Evolutionary conservation across 1,140 invertebrate genomes (phyloP), one percentile per base, ranked within the genome.

Genomic region (Harpegnathos saltator): DNA sequence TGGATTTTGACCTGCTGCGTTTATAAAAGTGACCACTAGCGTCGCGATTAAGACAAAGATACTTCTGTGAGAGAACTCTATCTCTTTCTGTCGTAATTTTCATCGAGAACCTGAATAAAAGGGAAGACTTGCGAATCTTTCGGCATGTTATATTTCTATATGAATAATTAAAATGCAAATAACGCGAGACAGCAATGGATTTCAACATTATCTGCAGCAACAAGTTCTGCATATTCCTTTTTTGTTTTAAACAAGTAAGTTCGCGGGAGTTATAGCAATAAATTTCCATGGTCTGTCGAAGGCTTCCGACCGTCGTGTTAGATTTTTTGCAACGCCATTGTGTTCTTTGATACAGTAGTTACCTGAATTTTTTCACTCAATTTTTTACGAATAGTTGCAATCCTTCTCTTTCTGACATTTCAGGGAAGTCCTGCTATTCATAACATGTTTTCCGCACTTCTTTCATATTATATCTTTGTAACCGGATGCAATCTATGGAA

Each of bases 31-130:
- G 14, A 33, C 62, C 29, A 48, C 65, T 66, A 26, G 14, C 54
- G 48, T 65, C 63, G 84, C 72, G 86, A 83, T 83, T 69, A 73
- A 69, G n/a, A 44, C 68, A 26, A 71, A 75, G 63, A 61, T 83
- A 24, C 12, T 14, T 58, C 33, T 24, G 52, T 29, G 22, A 68
- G 22, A 68, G 77, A 77, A 86, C 69, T 54, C 29, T 15, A 56
- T 56, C 62, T 48, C 19, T 38, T 68, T 68, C 38, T 24, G 17
- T 78, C 29, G 29, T 68, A 56, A 78, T 44, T 22, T 78, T 22
- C 17, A 26, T 33, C 4, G 19, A 33, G 56, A 69, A 29, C 15
- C 7, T 54, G 15, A 69, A 54, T 17, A 56, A 14, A 78, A 38
- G 29, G 29, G 38, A 66, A 19, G 22, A 19, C 44, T 22, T 44